Evolutionary conservation across 2,797 vertebrate species (phyloP), one percentile per base, ranked within the genome.

Genomic region (Myotis myotis): DNA sequence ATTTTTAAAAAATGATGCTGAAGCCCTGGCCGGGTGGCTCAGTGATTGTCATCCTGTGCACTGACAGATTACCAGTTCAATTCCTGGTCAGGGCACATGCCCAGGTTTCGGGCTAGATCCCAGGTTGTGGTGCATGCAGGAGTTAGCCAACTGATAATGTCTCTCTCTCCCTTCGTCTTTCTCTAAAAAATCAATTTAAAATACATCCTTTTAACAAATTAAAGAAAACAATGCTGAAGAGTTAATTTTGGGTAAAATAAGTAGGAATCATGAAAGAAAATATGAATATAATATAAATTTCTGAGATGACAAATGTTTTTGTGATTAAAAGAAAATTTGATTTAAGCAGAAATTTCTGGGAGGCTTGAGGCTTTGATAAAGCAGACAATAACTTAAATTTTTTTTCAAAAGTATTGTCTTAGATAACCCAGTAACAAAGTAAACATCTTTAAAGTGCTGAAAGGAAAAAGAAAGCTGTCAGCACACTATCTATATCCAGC

Each of bases 291-390:
- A 82, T 47, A 33, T 84, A 57, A 36, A 72, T 80, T 95, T 92
- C 81, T 81, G 49, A 93, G 84, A 94, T 68, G 47, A 57, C 62
- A 87, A 88, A 75, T 4, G 30, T 57, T 93, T 75, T 84, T 72
- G 62, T 90, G 36, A 75, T 87, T 81, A 81, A 80, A 94, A 87
- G 71, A 91, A 93, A 95, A 36, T 30, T 84, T 30, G 36, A 74
- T 57, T 92, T 70, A 75, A n/a, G 92, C 75, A 86, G 38, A 93
- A 90, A 89, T 95, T 80, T 95, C 70, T 66, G 53, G 57, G 36
- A 96, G 72, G 11, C n/a, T 86, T 68, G 64, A 94, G 57, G 6
- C 33, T 85, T 95, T 86, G 53, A 94, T 71, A 82, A 83, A 94
- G 74, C 76, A 91, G 90, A 81, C 28, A 87, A 38, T 68, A 81